Base-by-base conservation (phyloP, 1,140 invertebrate species). In the Homalodisca vitripennis region DNA sequence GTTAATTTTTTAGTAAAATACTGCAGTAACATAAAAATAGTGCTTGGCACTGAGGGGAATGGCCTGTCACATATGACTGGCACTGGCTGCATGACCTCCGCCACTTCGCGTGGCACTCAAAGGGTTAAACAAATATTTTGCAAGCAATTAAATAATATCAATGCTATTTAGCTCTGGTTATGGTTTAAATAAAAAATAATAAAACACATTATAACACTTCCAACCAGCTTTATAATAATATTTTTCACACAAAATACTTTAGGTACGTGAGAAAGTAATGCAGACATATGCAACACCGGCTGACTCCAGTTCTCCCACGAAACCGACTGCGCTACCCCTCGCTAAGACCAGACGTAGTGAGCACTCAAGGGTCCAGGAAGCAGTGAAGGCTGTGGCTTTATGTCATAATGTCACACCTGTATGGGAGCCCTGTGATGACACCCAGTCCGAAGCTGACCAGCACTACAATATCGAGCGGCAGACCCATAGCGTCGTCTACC, bases 401-500 rank as follows among this genome's bases (percentile, higher is more conserved):
- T 99, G 98, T 81, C 98, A 99, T 79, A 99, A 99, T 82, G 98
- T 99, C 0, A 99, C 98, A 0, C 98, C 98, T 0, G 95, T 98
- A 3, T 95, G 92, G 77, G 96, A 98, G 74, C 30, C 66, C 2
- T 41, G 34, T 41, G 81, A 87, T 53, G 83, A 86, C 71, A 88
- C 86, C 17, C 88, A 90, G 78, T 82, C 88, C 72, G 86, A 90
- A 82, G 84, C 85, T 73, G 84, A 90, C 81, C 84, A 89, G 78
- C 84, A 88, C 79, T 82, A 81, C 68, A 77, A 69, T 27, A 66
- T 46, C 51, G 72, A 70, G 70, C 34, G 34, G 6, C 55, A 29
- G 47, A 12, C 47, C 14, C 12, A 62, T 2, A 20, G 57, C 34
- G 64, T 71, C 6, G 70, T 63, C 24, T 74, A 74, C 34, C 92